These are phyloP conservation scores for Prolemur simus DNA, from an alignment of 2,113 vertebrate genomes.

Conservation along the genomic window DNA sequence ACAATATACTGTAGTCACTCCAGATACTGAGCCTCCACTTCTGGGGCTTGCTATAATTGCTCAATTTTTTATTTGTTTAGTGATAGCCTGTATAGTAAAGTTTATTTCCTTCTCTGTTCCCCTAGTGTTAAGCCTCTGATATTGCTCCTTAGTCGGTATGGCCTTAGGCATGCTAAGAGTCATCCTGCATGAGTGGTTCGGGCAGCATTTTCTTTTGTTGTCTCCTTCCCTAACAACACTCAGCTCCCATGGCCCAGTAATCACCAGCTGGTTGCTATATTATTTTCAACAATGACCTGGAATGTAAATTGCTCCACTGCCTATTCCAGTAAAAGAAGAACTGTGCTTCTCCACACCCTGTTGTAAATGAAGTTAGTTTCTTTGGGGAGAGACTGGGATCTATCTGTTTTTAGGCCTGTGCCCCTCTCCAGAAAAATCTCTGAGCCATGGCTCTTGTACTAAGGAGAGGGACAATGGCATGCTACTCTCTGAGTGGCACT, in stretches of 20 bases:
- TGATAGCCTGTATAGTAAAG: neutral
- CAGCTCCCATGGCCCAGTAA: neutral
- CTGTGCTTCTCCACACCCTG: neutral
- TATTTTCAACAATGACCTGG: neutral
- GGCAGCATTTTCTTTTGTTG: neutral
- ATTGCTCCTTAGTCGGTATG: neutral
- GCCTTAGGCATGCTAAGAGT: no score
- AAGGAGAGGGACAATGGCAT: neutral
- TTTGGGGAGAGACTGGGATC: no score
- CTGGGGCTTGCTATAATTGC: neutral
- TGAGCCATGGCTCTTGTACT: neutral
- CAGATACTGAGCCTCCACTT: neutral
- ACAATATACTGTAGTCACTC: neutral
- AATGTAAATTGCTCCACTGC: neutral
- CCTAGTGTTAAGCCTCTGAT: neutral
- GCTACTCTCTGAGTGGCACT: neutral
- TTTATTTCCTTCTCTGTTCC: neutral
- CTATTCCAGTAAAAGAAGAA: neutral
- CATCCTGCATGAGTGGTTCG: neutral
- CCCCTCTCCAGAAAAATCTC: neutral
- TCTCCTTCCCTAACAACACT: neutral
- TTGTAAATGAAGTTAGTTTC: neutral
- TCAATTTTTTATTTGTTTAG: neutral
- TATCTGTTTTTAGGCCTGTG: neutral
- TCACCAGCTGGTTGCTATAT: neutral